Evolutionary conservation across 2,888 invertebrate genomes (phyloP).

Genomic region (Cordilura impudica): DNA sequence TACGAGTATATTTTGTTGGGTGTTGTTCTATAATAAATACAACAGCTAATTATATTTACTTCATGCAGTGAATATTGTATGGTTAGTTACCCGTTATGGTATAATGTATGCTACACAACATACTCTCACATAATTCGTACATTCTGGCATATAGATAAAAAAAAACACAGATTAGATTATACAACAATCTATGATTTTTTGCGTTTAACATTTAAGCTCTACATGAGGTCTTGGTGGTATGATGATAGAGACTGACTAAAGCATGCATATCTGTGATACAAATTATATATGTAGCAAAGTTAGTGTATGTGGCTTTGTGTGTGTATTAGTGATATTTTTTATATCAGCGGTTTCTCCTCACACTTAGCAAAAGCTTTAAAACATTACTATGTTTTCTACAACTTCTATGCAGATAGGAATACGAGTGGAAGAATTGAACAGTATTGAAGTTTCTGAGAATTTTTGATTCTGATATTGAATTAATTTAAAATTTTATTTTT

Average conservation of each 20-base stretch:
- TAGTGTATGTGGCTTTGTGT: background rate
- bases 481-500: no score
- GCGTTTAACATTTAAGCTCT: slow-evolving; percentile 16
- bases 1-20: background rate
- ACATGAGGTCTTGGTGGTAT: slow-evolving; percentile 10
- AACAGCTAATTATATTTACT: slow-evolving; percentile 73
- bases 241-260: background rate
- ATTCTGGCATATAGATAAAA: slow-evolving; percentile 36
- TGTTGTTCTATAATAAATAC: slow-evolving; percentile 3
- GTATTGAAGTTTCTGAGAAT: no score
- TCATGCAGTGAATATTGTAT: slow-evolving; percentile 66
- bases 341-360: slow-evolving; percentile 26
- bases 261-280: background rate
- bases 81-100: slow-evolving; percentile 65
- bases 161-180: slow-evolving; percentile 49
- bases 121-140: slow-evolving; percentile 29
- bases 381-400: background rate
- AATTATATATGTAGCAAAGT: background rate
- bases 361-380: slow-evolving; percentile 19
- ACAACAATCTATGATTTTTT: slow-evolving; percentile 7
- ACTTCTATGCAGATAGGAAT: background rate
- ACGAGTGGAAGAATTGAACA: background rate
- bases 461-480: no score
- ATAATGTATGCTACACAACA: slow-evolving; percentile 1
- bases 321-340: background rate